phyloP scores from a whole-genome alignment of 1,140 invertebrate species.

The Drosophila ficusphila region DNA sequence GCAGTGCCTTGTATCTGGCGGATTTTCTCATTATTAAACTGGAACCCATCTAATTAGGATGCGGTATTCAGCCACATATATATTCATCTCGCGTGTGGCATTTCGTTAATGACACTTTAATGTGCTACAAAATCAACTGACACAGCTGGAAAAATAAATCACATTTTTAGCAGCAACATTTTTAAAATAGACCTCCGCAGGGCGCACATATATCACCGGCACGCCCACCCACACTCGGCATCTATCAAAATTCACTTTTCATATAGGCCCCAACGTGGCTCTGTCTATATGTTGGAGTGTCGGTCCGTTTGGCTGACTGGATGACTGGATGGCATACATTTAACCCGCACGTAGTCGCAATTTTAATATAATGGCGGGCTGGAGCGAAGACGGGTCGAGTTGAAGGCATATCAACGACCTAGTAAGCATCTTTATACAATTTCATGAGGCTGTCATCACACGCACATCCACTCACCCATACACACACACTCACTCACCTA shows the following conservation, averaged over 20 bases:
- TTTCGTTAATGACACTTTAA: conserved; percentile 60
- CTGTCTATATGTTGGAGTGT: conserved; percentile 28
- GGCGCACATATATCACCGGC: conserved; percentile 41
- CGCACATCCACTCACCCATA: conserved; percentile 1
- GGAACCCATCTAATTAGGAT: conserved; percentile 46
- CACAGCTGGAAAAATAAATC: conserved; percentile 63
- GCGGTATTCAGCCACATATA: conserved; percentile 5
- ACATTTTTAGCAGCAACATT: conserved; percentile 24
- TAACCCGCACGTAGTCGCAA: conserved; percentile 76
- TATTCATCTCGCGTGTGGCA: conserved; percentile 30
- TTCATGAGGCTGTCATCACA: conserved; percentile 70
- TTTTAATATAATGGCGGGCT: conserved; percentile 70
- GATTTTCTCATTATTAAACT: conserved; percentile 48
- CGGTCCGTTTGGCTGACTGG: conserved; percentile 31
- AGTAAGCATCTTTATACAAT: conserved; percentile 81
- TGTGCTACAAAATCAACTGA: conserved; percentile 46
- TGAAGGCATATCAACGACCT: conserved; percentile 73
- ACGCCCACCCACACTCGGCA: conserved; percentile 22
- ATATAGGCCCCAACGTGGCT: conserved; percentile 7
- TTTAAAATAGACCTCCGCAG: conserved; percentile 41
- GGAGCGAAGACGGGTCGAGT: conserved; percentile 47
- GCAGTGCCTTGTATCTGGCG: conserved; percentile 17
- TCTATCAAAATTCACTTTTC: conserved; percentile 80
- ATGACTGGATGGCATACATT: conserved; percentile 58
- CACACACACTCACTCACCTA: conserved; percentile 1